phyloP scores from a whole-genome alignment of 2,888 invertebrate genomes.

The Polydrusus tereticollis region DNA sequence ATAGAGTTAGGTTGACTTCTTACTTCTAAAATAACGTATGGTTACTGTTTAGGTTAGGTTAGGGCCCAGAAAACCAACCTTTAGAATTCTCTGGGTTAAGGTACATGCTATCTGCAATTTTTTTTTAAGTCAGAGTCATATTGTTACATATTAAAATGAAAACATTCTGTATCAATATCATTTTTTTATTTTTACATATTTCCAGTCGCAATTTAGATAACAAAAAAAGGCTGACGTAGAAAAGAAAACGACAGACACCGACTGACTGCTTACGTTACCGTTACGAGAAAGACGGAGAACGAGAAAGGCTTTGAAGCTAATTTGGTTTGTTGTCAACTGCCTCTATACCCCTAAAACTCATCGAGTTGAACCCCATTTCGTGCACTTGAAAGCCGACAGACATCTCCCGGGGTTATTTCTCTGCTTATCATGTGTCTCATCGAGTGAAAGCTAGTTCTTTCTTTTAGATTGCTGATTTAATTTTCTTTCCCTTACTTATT shows the following conservation, averaged over 20 bases:
- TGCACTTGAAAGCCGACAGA: constrained; percentile 22
- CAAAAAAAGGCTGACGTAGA: not conserved
- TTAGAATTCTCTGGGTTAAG: no score
- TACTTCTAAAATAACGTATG: no score
- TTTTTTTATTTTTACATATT: no score
- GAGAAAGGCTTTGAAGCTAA: not conserved
- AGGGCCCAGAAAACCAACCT: no score
- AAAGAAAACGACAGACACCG: not conserved
- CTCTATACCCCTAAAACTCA: constrained; percentile 4
- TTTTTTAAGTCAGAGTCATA: no score
- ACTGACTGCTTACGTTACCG: no score
- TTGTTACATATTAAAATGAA: no score
- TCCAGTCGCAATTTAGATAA: not conserved
- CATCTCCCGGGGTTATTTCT: constrained; percentile 16
- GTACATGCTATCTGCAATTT: no score
- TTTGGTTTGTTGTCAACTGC: not conserved
- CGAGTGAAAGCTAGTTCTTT: constrained; percentile 12
- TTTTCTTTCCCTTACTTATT: constrained; percentile 13
- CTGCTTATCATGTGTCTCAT: constrained; percentile 15
- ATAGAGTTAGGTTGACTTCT: no score
- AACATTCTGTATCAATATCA: no score
- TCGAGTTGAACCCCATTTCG: constrained; percentile 6
- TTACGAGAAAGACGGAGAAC: not conserved
- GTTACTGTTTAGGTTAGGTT: no score
- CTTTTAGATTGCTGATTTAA: constrained; percentile 20